Conservation (phyloP, 2,113 vertebrate species). For the Rynchops niger region DNA sequence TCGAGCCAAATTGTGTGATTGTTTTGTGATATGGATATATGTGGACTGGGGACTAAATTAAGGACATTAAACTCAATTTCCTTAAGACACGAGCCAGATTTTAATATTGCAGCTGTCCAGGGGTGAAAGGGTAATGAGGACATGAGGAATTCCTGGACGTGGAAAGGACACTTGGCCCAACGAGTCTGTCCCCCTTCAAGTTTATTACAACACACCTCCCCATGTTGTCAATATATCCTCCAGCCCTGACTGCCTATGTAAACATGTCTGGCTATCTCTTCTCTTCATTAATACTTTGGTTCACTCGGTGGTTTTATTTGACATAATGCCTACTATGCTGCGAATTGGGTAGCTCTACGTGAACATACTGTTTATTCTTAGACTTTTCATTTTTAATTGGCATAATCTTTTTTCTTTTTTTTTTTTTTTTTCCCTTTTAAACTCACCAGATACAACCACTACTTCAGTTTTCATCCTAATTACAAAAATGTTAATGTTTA, state of each 20-base stretch:
- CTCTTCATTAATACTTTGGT: conserved; percentile 61
- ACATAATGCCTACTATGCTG: neutral
- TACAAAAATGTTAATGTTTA: conserved; percentile 3
- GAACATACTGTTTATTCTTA: conserved; percentile 43
- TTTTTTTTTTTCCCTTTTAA: neutral
- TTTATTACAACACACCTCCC: conserved; percentile 75
- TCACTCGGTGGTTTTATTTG: conserved; percentile 56
- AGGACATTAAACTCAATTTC: conserved; percentile 65
- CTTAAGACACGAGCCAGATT: conserved; percentile 60
- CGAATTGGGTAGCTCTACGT: neutral
- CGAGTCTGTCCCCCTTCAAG: conserved; percentile 66
- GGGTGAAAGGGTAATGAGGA: conserved; percentile 74
- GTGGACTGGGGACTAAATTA: conserved; percentile 42
- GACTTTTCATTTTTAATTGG: conserved; percentile 30
- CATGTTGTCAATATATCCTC: conserved; percentile 50
- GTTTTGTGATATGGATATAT: conserved; percentile 42
- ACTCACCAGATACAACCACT: neutral
- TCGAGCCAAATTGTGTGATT: conserved; percentile 8
- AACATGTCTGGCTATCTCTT: conserved; percentile 73
- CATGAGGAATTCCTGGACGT: conserved; percentile 71
- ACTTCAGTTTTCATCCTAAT: neutral
- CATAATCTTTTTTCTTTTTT: neutral
- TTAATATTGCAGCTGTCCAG: conserved; percentile 67
- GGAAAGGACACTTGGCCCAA: conserved; percentile 64
- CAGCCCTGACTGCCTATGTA: conserved; percentile 68